Evolutionary conservation across 2,113 vertebrate species (phyloP), one percentile per base, ranked within the genome.

Genomic region (Varanus komodoensis): DNA sequence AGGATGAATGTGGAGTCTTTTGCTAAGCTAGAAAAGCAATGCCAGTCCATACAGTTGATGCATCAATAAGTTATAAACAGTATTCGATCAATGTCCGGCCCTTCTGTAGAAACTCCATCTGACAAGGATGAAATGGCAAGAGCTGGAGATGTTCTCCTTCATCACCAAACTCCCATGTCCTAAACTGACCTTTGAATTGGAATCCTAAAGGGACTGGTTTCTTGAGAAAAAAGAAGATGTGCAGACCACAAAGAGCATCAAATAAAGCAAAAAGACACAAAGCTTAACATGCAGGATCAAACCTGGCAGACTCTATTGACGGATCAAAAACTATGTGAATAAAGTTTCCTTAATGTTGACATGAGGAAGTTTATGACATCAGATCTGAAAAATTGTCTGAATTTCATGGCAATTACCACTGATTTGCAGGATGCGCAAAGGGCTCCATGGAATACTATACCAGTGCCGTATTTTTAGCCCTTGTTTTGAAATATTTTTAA

Each of bases 401-500:
- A 0, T 38, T 50, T 61, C 87, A 84, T 38, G 5, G 78, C 14
- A 82, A 86, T 86, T 23, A 64, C 84, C 1, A 1, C 75, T 14
- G 21, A 57, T 91, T 74, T 69, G 74, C 67, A 84, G 67, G 75
- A 54, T 0, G 19, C 21, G 69, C 61, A 23, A n/a, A 61, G 3
- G 74, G 0, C 48, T 90, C 88, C 95, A 89, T 71, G 3, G 0
- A 90, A 64, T 21, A 68, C 32, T 19, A 86, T 87, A 79, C 25
- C 0, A 17, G 0, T 0, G 88, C 81, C 83, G 67, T 79, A 93
- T 92, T 93, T 88, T 87, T 88, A 92, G 25, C 48, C 48, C 29
- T 80, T 0, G 1, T 23, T 94, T 91, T 77, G 77, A 86, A 86
- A 91, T 80, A 90, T 84, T 84, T n/a, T 78, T 90, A 84, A 93